These are phyloP conservation scores for Chloroclystis v-ata DNA, from an alignment of 2,888 invertebrate genomes.

Conservation along the genomic window DNA sequence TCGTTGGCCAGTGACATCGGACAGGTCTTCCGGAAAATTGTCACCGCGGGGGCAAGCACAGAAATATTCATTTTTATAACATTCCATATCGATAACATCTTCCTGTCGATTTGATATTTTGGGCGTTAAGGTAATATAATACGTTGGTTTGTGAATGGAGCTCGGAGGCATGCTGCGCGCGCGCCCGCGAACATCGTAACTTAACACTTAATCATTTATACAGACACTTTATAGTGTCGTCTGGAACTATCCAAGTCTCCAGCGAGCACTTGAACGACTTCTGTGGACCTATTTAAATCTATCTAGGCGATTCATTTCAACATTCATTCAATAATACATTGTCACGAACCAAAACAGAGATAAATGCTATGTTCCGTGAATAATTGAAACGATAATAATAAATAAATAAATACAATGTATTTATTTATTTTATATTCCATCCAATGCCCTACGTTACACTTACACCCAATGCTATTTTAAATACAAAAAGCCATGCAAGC, in stretches of 20 bases:
- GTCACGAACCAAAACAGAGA: too few species aligned
- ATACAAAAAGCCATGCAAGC: not conserved
- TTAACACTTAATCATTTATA: slow-evolving; percentile 76
- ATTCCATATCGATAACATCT: slow-evolving; percentile 73
- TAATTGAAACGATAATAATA: too few species aligned
- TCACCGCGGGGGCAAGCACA: slow-evolving; percentile 58
- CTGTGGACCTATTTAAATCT: not conserved
- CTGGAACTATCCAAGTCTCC: slow-evolving; percentile 35
- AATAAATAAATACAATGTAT: too few species aligned
- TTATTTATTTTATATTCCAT: too few species aligned
- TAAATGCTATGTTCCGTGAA: too few species aligned
- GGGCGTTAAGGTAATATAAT: slow-evolving; percentile 75
- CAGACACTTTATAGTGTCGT: slow-evolving; percentile 65
- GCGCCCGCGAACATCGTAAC: slow-evolving; percentile 65
- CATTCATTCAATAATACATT: too few species aligned
- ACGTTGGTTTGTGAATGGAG: slow-evolving; percentile 63
- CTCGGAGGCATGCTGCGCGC: slow-evolving; percentile 63
- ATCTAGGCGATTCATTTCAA: too few species aligned
- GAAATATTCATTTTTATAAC: slow-evolving; percentile 77
- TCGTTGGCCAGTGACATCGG: not conserved
- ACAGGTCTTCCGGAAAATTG: slow-evolving; percentile 48
- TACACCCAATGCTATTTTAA: too few species aligned
- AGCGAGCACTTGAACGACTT: slow-evolving; percentile 29
- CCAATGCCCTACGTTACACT: too few species aligned
- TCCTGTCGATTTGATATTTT: slow-evolving; percentile 76